A percentile compares a stretch with the other conserved stretches of the same genome.
These are phyloP conservation scores for Mallotus villosus DNA, from an alignment of 2,797 vertebrate species.

Conservation along the genomic window DNA sequence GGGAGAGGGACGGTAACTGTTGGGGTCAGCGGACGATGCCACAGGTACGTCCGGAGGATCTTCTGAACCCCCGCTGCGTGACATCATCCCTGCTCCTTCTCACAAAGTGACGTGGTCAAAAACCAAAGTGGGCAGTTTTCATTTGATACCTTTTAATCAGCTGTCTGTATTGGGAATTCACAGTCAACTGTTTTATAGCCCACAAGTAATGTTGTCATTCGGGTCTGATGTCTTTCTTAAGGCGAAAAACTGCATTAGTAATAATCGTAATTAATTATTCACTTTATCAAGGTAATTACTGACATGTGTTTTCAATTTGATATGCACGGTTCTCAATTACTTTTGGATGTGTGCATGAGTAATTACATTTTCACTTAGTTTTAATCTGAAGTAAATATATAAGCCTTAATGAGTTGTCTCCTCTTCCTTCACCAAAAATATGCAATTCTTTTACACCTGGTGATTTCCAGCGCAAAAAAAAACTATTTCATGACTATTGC, in stretches of 20 bases:
- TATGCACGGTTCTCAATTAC: conserved; percentile 69
- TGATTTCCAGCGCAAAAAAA: not conserved
- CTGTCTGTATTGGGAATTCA: not conserved
- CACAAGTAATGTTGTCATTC: not conserved
- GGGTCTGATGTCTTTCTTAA: not conserved
- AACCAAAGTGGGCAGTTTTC: too few species aligned
- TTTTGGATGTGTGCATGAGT: conserved; percentile 62
- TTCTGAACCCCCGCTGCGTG: not conserved
- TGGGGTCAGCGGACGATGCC: not conserved
- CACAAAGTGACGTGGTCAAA: not conserved
- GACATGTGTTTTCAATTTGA: conserved; percentile 59
- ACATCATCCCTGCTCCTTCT: not conserved
- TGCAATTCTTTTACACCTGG: conserved; percentile 37
- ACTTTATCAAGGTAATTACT: conserved; percentile 63
- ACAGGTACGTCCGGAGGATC: not conserved
- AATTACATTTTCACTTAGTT: conserved; percentile 54
- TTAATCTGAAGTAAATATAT: conserved; percentile 48
- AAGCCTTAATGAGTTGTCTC: conserved; percentile 69
- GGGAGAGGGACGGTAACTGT: not conserved
- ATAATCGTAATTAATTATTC: conserved; percentile 65
- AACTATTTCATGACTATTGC: not conserved
- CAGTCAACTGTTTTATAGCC: not conserved
- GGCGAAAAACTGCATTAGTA: conserved; percentile 37
- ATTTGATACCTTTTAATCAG: not conserved
- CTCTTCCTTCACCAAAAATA: conserved; percentile 50